phyloP scores from a whole-genome alignment of 2,888 invertebrate species.

The Latrodectus hesperus region DNA sequence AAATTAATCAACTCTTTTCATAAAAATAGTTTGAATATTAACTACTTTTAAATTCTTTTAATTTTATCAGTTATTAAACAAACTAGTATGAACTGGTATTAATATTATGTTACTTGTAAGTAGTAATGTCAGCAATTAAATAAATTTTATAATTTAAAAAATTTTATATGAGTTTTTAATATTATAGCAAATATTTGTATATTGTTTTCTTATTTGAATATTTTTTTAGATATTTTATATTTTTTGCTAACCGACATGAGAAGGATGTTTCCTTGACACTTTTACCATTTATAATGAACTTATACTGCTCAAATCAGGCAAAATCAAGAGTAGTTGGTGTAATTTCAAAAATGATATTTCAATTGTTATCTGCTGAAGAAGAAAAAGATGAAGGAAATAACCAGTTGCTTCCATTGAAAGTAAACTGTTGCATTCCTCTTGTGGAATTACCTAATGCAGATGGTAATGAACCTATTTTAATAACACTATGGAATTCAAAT shows the following conservation, averaged over 20 bases:
- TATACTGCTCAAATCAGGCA: slow-evolving; percentile 83
- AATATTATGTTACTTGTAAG: too few species aligned
- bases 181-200: too few species aligned
- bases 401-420: slow-evolving; percentile 18
- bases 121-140: too few species aligned
- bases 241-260: slow-evolving; percentile 80
- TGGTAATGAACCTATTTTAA: slow-evolving; percentile 6
- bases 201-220: too few species aligned
- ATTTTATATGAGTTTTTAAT: too few species aligned
- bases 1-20: too few species aligned
- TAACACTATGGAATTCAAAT: too few species aligned
- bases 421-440: slow-evolving; percentile 35
- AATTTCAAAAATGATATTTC: slow-evolving; percentile 74
- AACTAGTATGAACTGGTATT: too few species aligned
- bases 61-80: too few species aligned
- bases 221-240: slow-evolving; percentile 79
- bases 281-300: slow-evolving; percentile 82
- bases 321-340: slow-evolving; percentile 79
- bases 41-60: too few species aligned
- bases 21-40: too few species aligned
- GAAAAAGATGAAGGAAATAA: slow-evolving; percentile 8
- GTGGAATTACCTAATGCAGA: slow-evolving; percentile 18
- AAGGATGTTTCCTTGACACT: slow-evolving; percentile 78
- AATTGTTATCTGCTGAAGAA: slow-evolving; percentile 72
- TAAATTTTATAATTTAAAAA: too few species aligned